These are phyloP conservation scores for Sorex maritimensis DNA, from an alignment of 2,797 vertebrate genomes.

Conservation along the genomic window DNA sequence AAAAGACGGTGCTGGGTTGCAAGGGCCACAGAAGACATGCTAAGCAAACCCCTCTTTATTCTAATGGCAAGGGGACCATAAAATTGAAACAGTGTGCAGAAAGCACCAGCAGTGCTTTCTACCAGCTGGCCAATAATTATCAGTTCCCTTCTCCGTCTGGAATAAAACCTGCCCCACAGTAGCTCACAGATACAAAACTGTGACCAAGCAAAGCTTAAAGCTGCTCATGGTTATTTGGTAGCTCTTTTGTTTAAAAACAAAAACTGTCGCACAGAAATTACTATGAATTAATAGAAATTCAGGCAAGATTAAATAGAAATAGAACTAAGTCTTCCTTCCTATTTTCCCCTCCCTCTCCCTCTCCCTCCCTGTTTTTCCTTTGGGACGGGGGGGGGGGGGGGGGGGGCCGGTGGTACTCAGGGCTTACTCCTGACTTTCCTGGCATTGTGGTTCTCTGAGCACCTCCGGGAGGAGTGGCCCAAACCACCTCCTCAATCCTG, in stretches of 20 bases:
- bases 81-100: neutral
- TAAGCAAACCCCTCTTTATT: neutral
- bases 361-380: too few species aligned
- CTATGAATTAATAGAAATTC: neutral
- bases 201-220: neutral
- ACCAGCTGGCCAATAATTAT: neutral
- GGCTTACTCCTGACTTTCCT: too few species aligned
- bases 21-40: neutral
- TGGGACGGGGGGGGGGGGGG: too few species aligned
- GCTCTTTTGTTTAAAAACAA: neutral
- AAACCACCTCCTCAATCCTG: too few species aligned
- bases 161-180: neutral
- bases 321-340: too few species aligned
- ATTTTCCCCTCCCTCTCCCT: too few species aligned
- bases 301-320: neutral
- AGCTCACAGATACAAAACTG: neutral
- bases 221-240: neutral
- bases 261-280: constrained; percentile 45
- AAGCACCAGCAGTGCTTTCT: neutral
- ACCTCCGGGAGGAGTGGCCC: too few species aligned
- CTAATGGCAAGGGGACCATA: neutral
- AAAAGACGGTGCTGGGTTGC: neutral
- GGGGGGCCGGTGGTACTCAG: too few species aligned
- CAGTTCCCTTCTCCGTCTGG: neutral
- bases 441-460: too few species aligned